Base-by-base conservation (phyloP, 2,113 vertebrate species). In the Gila orcuttii region DNA sequence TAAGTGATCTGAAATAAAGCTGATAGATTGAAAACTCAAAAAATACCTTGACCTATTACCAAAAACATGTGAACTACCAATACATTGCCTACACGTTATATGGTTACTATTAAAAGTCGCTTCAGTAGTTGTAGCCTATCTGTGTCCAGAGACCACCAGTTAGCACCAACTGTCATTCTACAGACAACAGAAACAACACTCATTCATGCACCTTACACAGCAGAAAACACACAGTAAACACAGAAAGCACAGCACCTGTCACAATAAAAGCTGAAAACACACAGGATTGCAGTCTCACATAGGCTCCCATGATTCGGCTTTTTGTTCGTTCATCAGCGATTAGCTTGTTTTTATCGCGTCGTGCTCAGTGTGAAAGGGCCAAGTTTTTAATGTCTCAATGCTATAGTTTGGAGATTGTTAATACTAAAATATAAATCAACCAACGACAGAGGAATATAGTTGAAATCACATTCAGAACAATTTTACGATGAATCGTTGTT, bases 141-240 rank as follows among this genome's bases (percentile, higher is more conserved):
- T 71, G 36, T 25, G 10, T 81, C 13, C 79, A 42, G n/a, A 87
- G 85, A 86, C 86, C 88, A 85, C 88, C 88, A 79, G 73, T 83
- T 66, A 85, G 47, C 71, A 87, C 23, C 88, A 89, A 82, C 85
- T 88, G 87, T 42, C 69, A 55, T 68, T 84, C 79, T 23, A 71
- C 60, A 88, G 68, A 74, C 74, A 86, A 86, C 75, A 88, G 59
- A 87, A 82, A 82, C 62, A 86, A 79, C 87, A 47, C 50, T 28
- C 17, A 74, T 64, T 42, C 6, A 77, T 79, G 57, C 75, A 68
- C 36, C 82, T 47, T 82, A 76, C 81, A 57, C 85, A 89, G 88
- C 88, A 86, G 79, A 86, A 85, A 81, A 84, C 36, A 17, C 47
- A 45, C 17, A 21, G 4, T 84, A 52, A 88, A 87, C 75, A 79